Base-by-base conservation (phyloP, 2,888 invertebrate genomes). In the Pyrrhia umbra region DNA sequence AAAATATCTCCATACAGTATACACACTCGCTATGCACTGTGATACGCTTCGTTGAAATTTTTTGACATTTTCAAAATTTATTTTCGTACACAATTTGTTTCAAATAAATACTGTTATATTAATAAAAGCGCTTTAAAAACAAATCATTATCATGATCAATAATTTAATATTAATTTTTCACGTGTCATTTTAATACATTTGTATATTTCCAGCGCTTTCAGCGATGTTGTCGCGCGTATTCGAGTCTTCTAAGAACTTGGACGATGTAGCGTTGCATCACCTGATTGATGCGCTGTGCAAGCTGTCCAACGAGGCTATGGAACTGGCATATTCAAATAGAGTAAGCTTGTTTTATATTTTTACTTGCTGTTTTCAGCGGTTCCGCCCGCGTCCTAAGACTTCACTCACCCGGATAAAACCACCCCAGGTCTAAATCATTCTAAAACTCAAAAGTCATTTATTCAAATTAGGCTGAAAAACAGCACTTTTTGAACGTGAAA, bases 221-320 rank as follows among this genome's bases (percentile, higher is more conserved):
- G 97, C 97, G 42, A 98, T 98, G 98, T 95, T 99, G 70, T 98
- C 98, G 59, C 96, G 98, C 67, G 96, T 99, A 5, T 99, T 99
- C 88, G 99, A 99, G 92, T 98, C 98, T 30, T 99, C 99, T 71
- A 98, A 98, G 92, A 97, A 97, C 90, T 95, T 99, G 75, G 98
- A 99, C 89, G 99, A 99, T 88, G 98, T 98, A 2, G 98, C 99
- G 1, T 92, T 99, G 4, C 99, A 99, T 91, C 99, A 99, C 89
- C 95, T 99, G 34, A 98, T 99, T 56, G 99, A 99, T 88, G 99
- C 99, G 0, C 95, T 99, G 0, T 99, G 99, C 87, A 99, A 99
- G 91, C 95, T 99, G 18, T 99, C 99, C 0, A 97, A 98, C 71
- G 99, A 99, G 90, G 98, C 99, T 21, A 99, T 99, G 98, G 99